Base-by-base conservation (phyloP, 2,113 vertebrate genomes). In the human (Homo sapiens) region DNA sequence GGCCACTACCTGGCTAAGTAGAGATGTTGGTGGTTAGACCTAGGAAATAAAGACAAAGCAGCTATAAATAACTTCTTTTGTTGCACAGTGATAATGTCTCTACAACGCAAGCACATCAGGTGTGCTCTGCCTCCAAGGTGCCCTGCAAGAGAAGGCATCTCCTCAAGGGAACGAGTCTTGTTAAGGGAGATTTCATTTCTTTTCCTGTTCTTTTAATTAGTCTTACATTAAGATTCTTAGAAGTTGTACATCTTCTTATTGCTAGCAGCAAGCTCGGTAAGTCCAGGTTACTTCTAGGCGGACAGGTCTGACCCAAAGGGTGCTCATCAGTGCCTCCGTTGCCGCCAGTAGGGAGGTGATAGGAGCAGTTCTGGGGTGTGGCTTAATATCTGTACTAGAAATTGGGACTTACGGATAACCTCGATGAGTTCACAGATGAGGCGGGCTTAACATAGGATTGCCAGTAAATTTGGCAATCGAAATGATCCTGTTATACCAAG, bases 91-190 rank as follows among this genome's bases (percentile, higher is more conserved):
- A 96, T 95, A 73, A 80, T 95, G 78, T 98, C 98, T 97, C 97
- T 98, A 48, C 86, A 97, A 12, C 96, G 93, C 72, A 97, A 98
- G 96, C 61, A 98, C 97, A 93, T 95, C 76, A 82, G 96, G 61
- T 96, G 20, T 87, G 80, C 72, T 94, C 94, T 43, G n/a, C 35
- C 70, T 95, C 40, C 35, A 27, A 13, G 23, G 12, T 23, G n/a
- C 25, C 16, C 75, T 86, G 75, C 43, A 84, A 84, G 70, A 86
- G 57, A 92, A 48, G 6, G 48, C 43, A 6, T 85, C 57, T 83
- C 61, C 38, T 89, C 52, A 57, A 83, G 84, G 79, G 59, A 75
- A n/a, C 20, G 3, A 55, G 72, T 83, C 84, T 78, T 38, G 40
- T 68, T 68, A 38, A 76, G 78, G 79, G 85, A 93, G 75, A 90